These are phyloP conservation scores for Ginglymostoma cirratum DNA, from an alignment of 2,113 vertebrate species.

Conservation along the genomic window DNA sequence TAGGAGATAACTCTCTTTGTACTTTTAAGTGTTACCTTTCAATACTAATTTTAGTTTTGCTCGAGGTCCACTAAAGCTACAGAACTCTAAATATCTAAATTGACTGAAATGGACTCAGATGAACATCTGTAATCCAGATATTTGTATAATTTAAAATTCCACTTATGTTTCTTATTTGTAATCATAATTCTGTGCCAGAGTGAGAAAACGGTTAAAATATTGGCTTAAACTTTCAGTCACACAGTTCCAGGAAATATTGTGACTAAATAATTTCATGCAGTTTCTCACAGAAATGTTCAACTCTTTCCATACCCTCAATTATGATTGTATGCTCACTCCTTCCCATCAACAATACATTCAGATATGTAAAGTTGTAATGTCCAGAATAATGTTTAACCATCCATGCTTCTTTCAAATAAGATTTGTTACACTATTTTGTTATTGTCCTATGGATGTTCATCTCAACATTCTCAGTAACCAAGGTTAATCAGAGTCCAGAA, in stretches of 20 bases:
- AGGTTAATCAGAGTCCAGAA: not conserved
- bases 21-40: not conserved
- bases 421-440: not conserved
- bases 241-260: not conserved
- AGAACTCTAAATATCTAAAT: not conserved
- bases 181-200: not conserved
- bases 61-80: not conserved
- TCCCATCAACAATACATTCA: not conserved
- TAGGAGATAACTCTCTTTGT: not conserved
- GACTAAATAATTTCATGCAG: not conserved
- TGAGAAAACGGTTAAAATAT: not conserved
- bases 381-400: not conserved
- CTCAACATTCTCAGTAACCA: not conserved
- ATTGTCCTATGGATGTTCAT: not conserved
- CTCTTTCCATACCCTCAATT: not conserved
- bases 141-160: not conserved
- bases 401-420: not conserved
- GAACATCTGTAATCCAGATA: not conserved
- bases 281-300: not conserved
- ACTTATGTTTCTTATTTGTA: not conserved
- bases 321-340: not conserved
- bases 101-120: not conserved
- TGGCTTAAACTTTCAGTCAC: not conserved
- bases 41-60: not conserved
- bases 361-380: not conserved